These are phyloP conservation scores for Adineta ricciae DNA, from an alignment of 2,888 invertebrate species.

Conservation along the genomic window DNA sequence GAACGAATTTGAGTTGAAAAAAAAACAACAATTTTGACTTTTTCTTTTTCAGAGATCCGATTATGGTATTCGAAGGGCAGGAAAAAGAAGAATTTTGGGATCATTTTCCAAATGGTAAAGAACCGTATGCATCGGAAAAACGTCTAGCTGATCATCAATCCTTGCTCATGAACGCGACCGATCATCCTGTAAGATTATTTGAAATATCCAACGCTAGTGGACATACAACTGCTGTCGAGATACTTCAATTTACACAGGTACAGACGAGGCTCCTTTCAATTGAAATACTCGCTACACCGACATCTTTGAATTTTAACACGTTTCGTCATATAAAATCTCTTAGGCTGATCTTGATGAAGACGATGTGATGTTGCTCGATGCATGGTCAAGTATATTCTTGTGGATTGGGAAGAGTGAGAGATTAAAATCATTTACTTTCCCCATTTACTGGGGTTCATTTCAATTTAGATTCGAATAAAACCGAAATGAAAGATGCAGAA, in stretches of 20 bases:
- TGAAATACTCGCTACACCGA: no score
- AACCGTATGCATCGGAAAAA: slow-evolving; percentile 53
- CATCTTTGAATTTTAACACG: no score
- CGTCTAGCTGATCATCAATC: slow-evolving; percentile 40
- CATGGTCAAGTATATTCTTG: slow-evolving; percentile 66
- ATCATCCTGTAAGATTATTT: slow-evolving; percentile 60
- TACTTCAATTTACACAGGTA: slow-evolving; percentile 70
- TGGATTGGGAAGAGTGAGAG: slow-evolving; percentile 66
- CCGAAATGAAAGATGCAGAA: slow-evolving; percentile 60
- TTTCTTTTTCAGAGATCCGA: slow-evolving; percentile 37
- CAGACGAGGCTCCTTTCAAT: background rate
- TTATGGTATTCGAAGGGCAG: slow-evolving; percentile 56
- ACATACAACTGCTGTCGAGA: slow-evolving; percentile 62
- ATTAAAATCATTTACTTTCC: background rate
- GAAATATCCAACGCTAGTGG: slow-evolving; percentile 56
- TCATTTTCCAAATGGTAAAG: slow-evolving; percentile 61
- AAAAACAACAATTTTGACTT: background rate
- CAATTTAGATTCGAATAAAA: slow-evolving; percentile 52
- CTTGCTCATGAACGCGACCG: slow-evolving; percentile 35
- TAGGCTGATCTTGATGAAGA: slow-evolving; percentile 64
- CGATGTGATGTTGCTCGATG: slow-evolving; percentile 74
- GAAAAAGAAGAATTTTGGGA: slow-evolving; percentile 72
- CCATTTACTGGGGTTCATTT: background rate
- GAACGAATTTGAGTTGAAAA: no score
- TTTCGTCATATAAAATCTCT: no score